phyloP scores from a whole-genome alignment of 2,113 vertebrate genomes.

The Coreoperca whiteheadi region DNA sequence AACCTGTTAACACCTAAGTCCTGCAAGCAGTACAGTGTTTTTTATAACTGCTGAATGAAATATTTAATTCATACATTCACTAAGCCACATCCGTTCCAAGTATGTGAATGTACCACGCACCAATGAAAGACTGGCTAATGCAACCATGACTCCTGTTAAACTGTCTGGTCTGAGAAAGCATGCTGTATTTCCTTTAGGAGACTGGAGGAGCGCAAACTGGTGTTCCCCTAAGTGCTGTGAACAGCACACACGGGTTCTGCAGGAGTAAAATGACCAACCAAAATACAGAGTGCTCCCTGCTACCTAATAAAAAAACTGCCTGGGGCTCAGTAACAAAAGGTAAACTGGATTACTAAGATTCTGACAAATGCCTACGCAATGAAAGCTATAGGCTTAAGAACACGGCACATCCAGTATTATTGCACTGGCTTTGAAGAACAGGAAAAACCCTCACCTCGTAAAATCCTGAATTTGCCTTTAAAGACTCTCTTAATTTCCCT shows the following conservation, averaged over 20 bases:
- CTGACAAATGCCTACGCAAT: background rate
- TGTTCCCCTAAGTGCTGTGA: constrained; percentile 31
- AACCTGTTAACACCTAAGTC: background rate
- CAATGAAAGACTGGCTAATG: background rate
- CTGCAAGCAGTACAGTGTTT: constrained; percentile 3
- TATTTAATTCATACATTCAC: background rate
- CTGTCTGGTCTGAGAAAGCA: background rate
- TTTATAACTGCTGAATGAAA: constrained; percentile 6
- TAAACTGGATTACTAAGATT: constrained; percentile 24
- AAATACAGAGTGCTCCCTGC: constrained; percentile 18
- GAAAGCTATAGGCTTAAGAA: constrained; percentile 3
- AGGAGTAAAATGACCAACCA: background rate
- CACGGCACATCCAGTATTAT: background rate
- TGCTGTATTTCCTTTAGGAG: constrained; percentile 11
- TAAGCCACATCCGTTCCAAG: background rate
- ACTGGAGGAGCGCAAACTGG: constrained; percentile 11
- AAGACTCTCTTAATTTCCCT: too few species aligned
- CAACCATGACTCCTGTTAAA: background rate
- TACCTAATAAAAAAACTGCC: constrained; percentile 18
- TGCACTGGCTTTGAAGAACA: background rate
- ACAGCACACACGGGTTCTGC: constrained; percentile 7
- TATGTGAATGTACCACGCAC: background rate
- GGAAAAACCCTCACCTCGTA: background rate
- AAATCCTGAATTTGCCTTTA: background rate
- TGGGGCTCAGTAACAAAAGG: constrained; percentile 17